Percentiles rank a stretch among this genome's conserved stretches.
Conservation (phyloP, 1,140 invertebrate species). For the Drosophila micromelanica region DNA sequence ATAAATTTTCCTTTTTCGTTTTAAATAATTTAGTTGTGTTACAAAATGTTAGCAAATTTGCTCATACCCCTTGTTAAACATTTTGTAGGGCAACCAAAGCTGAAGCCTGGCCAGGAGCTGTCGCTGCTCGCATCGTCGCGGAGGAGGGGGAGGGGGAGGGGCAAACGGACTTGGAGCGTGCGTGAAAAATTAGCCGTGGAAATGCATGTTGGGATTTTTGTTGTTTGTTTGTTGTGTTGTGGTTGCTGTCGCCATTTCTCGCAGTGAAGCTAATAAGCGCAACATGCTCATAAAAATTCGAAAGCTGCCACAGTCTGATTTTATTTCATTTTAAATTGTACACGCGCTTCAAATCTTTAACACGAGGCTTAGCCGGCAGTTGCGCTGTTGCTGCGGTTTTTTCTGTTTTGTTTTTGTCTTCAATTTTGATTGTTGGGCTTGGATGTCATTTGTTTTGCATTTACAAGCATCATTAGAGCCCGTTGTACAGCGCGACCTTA, state of each 20-base stretch:
- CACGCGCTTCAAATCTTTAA: slow-evolving; percentile 54
- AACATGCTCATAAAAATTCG: slow-evolving; percentile 82
- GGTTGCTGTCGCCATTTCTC: slow-evolving; percentile 78
- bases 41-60: neutral
- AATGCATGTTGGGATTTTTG: slow-evolving; percentile 69
- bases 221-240: slow-evolving; percentile 53
- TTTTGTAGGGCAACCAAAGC: slow-evolving; percentile 26
- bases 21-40: neutral
- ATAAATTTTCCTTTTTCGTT: neutral
- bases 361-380: neutral
- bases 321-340: slow-evolving; percentile 81
- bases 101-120: slow-evolving; percentile 71
- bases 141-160: slow-evolving; percentile 42
- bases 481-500: slow-evolving; percentile 64
- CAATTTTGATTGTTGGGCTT: slow-evolving; percentile 5
- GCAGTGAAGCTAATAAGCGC: slow-evolving; percentile 72
- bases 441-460: slow-evolving; percentile 62
- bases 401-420: slow-evolving; percentile 16
- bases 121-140: slow-evolving; percentile 40
- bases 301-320: slow-evolving; percentile 71
- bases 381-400: neutral
- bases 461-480: slow-evolving; percentile 75
- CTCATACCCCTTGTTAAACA: neutral
- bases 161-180: slow-evolving; percentile 41
- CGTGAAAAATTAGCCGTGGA: slow-evolving; percentile 81